Evolutionary conservation across 1,140 invertebrate species (phyloP).

Genomic region (Holotrichia oblita): DNA sequence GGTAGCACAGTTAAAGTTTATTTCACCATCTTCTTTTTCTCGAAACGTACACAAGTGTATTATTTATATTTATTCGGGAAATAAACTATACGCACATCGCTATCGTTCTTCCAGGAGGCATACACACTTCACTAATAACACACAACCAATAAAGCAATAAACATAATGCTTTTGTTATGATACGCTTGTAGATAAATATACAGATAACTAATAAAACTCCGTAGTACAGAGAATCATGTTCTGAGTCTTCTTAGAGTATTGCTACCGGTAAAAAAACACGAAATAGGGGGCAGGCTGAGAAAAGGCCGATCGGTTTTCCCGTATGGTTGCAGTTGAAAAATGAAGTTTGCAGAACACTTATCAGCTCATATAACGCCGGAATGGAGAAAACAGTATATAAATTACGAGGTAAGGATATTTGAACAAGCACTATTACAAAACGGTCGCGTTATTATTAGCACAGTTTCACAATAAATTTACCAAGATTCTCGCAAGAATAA

Average conservation of each 20-base stretch:
- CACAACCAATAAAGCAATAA: constrained; percentile 36
- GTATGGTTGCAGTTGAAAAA: constrained; percentile 62
- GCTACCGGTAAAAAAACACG: constrained; percentile 28
- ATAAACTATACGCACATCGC: background rate
- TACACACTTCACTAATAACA: constrained; percentile 32
- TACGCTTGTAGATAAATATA: constrained; percentile 34
- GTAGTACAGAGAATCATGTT: constrained; percentile 10
- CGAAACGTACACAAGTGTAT: background rate
- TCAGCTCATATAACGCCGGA: constrained; percentile 97
- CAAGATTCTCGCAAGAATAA: background rate
- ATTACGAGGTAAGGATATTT: constrained; percentile 84
- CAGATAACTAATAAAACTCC: constrained; percentile 36
- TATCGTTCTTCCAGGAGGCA: constrained; percentile 9
- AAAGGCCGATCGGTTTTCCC: constrained; percentile 26
- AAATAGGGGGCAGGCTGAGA: constrained; percentile 24
- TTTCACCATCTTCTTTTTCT: background rate
- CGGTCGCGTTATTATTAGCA: background rate
- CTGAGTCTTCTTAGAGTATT: constrained; percentile 24
- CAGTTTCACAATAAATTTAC: background rate
- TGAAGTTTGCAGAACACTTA: constrained; percentile 98
- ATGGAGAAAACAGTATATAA: constrained; percentile 99
- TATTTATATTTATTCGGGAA: background rate
- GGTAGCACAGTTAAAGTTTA: background rate
- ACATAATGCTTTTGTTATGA: constrained; percentile 37
- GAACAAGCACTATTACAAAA: background rate